These are phyloP conservation scores for Zygaena filipendulae DNA, from an alignment of 2,888 invertebrate genomes.

Conservation along the genomic window DNA sequence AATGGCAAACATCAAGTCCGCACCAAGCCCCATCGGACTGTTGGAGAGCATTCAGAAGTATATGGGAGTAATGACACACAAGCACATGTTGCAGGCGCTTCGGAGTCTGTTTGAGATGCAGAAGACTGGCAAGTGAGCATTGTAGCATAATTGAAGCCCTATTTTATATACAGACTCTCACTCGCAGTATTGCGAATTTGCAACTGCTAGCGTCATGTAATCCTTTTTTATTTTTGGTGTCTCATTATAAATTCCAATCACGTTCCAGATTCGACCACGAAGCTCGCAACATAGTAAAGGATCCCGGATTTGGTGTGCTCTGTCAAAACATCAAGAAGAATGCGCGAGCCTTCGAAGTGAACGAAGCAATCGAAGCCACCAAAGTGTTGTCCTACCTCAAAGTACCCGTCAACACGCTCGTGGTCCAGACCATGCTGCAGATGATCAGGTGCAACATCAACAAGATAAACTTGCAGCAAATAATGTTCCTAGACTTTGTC, in stretches of 20 bases:
- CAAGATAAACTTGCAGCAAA: slow-evolving; percentile 66
- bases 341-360: slow-evolving; percentile 57
- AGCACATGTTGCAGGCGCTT: slow-evolving; percentile 68
- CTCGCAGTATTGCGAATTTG: no score
- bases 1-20: slow-evolving; percentile 47
- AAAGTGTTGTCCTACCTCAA: slow-evolving; percentile 69
- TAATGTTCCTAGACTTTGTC: slow-evolving; percentile 72
- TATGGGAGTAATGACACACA: slow-evolving; percentile 49
- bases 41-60: slow-evolving; percentile 54
- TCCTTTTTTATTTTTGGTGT: no score
- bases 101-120: slow-evolving; percentile 65
- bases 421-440: slow-evolving; percentile 73
- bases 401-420: slow-evolving; percentile 65
- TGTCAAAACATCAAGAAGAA: slow-evolving; percentile 66
- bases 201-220: no score
- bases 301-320: slow-evolving; percentile 68
- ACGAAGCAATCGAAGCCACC: slow-evolving; percentile 68
- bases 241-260: no score
- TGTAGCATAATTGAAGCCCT: no score
- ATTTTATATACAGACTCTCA: no score
- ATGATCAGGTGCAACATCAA: slow-evolving; percentile 71
- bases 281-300: no score
- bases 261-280: no score
- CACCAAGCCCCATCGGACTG: slow-evolving; percentile 44
- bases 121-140: slow-evolving; percentile 57